Base-by-base conservation (phyloP, 2,113 vertebrate species). In the Phalacrocorax pelagicus region DNA sequence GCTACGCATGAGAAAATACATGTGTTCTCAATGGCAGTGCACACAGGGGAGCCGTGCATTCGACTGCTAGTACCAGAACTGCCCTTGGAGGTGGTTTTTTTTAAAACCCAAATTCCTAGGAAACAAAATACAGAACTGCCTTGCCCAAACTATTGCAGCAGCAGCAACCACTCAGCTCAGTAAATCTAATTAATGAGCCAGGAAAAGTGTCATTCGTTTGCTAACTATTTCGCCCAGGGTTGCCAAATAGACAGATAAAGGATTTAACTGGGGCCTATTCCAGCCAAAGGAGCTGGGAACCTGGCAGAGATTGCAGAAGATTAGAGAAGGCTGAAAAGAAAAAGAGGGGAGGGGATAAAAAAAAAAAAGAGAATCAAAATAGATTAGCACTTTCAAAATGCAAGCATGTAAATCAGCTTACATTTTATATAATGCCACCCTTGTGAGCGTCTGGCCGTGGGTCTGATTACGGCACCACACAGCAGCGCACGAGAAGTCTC, bases 221-320 rank as follows among this genome's bases (percentile, higher is more conserved):
- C 89, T 93, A 91, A 94, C 79, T 85, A 17, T 89, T 95, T 93
- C 22, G 6, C 58, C 75, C 71, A 29, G 73, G 70, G 75, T 74
- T 97, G 96, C 96, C 96, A 97, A 95, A 94, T 67, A 97, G 97
- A 97, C 95, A 97, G 95, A 97, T 97, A 95, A 97, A 97, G 91
- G 95, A 83, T 95, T 97, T 77, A 73, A 74, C 89, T 70, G 91
- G 84, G 69, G 92, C 57, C 59, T 44, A 11, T 81, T 95, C 88
- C 95, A 95, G 92, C 81, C 90, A 90, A 66, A 89, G 66, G 81
- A 96, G 92, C 94, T 97, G 95, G 97, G 96, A 97, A 96, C 92
- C 95, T 96, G 93, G 94, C 96, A 96, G 66, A 63, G 57, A 81
- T 40, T 8, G 11, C 63, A 87, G 77, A 70, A 96, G 94, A 96